Conservation (phyloP, 2,888 invertebrate genomes). For the Polylopha cassiicola region DNA sequence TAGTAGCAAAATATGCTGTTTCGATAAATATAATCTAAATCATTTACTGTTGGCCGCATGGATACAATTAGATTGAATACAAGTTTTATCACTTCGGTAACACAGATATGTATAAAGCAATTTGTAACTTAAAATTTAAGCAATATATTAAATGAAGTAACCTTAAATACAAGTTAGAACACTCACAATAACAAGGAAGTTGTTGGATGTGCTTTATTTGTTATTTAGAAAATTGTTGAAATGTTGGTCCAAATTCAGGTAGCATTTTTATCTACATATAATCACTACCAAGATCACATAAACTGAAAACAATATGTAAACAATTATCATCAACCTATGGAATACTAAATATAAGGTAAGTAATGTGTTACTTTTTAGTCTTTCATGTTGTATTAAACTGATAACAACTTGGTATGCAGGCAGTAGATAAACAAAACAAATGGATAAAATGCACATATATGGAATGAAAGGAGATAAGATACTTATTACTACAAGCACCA, state of each 20-base stretch:
- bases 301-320: too few relatives aligned
- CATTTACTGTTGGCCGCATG: slow-evolving; percentile 10
- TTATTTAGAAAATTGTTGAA: slow-evolving; percentile 4
- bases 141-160: slow-evolving; percentile 1
- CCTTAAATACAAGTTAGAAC: too few relatives aligned
- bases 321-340: too few relatives aligned
- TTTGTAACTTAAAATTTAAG: slow-evolving; percentile 11
- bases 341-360: too few relatives aligned
- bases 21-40: background rate
- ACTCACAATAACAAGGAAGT: too few relatives aligned
- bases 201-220: too few relatives aligned
- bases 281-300: too few relatives aligned
- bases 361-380: too few relatives aligned
- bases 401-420: slow-evolving; percentile 11
- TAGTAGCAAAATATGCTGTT: slow-evolving; percentile 5
- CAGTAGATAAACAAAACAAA: slow-evolving; percentile 18
- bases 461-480: slow-evolving; percentile 61
- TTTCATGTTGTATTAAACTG: too few relatives aligned
- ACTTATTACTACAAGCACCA: slow-evolving; percentile 73
- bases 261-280: background rate
- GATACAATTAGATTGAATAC: slow-evolving; percentile 22
- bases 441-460: slow-evolving; percentile 53
- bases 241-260: slow-evolving; percentile 56
- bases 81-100: slow-evolving; percentile 33
- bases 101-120: slow-evolving; percentile 37